These are phyloP conservation scores for Polydrusus tereticollis DNA, from an alignment of 2,888 invertebrate species.

Conservation along the genomic window DNA sequence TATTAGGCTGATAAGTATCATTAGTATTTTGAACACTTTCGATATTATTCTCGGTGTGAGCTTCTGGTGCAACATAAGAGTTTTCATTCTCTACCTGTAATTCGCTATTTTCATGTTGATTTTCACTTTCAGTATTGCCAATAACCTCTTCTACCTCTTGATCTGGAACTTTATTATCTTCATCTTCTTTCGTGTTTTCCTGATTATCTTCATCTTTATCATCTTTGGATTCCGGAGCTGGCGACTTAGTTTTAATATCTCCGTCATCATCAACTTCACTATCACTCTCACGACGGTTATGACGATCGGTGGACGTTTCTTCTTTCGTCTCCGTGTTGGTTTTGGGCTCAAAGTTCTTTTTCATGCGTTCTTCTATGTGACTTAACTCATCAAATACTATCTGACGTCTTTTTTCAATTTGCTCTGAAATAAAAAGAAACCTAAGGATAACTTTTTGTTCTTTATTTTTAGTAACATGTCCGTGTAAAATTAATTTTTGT, in stretches of 20 bases:
- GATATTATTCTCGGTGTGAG: not conserved
- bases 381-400: slow-evolving; percentile 76
- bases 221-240: slow-evolving; percentile 14
- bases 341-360: slow-evolving; percentile 62
- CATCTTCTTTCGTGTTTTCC: slow-evolving; percentile 9
- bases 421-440: slow-evolving; percentile 67
- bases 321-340: slow-evolving; percentile 27
- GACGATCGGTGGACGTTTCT: slow-evolving; percentile 25
- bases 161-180: not conserved
- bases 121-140: slow-evolving; percentile 2
- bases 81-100: not conserved
- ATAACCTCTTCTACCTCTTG: not conserved
- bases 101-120: not conserved
- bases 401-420: slow-evolving; percentile 74
- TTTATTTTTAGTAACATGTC: too few relatives aligned
- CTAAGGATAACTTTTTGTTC: not conserved
- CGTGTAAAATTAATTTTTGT: too few relatives aligned
- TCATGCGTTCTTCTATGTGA: slow-evolving; percentile 73
- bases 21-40: not conserved
- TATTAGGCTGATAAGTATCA: not conserved
- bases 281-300: slow-evolving; percentile 37
- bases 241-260: slow-evolving; percentile 23
- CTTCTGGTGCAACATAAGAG: not conserved
- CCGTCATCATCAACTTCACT: slow-evolving; percentile 37
- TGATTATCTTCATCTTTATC: not conserved